These are phyloP conservation scores for Orussus abietinus DNA, from an alignment of 1,140 invertebrate genomes.

Conservation along the genomic window DNA sequence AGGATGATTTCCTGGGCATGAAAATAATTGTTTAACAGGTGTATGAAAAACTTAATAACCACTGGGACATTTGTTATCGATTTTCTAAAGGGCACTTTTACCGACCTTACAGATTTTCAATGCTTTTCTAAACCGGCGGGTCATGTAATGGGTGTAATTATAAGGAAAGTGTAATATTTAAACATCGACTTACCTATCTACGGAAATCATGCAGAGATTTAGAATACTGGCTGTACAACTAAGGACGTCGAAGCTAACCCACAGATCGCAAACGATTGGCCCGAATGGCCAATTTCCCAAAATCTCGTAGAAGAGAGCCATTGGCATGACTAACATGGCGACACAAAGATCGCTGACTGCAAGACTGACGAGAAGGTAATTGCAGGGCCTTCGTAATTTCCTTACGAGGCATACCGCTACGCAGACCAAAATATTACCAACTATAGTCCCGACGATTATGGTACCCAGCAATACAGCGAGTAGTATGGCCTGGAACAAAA, in stretches of 20 bases:
- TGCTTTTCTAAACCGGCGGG: no score
- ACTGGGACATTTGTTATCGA: no score
- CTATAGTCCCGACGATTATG: slow-evolving; percentile 75
- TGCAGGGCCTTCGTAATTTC: slow-evolving; percentile 78
- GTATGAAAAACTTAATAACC: no score
- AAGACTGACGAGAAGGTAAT: slow-evolving; percentile 85
- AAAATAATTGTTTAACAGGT: no score
- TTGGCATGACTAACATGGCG: slow-evolving; percentile 79
- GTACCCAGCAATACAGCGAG: slow-evolving; percentile 68
- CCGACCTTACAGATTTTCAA: no score
- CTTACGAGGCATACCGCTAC: slow-evolving; percentile 83
- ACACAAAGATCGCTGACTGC: slow-evolving; percentile 86
- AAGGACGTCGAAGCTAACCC: slow-evolving; percentile 80
- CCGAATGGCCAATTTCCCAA: slow-evolving; percentile 83
- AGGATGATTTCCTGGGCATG: no score
- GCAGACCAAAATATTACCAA: slow-evolving; percentile 87
- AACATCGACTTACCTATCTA: slow-evolving; percentile 65
- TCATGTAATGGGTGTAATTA: no score
- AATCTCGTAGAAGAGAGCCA: slow-evolving; percentile 77
- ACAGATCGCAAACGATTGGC: slow-evolving; percentile 77
- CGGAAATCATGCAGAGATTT: slow-evolving; percentile 88
- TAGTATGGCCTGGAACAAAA: slow-evolving; percentile 58
- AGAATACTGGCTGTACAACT: slow-evolving; percentile 86
- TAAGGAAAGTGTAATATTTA: no score
- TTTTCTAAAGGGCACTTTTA: no score